Evolutionary conservation across 2,113 vertebrate genomes (phyloP), one percentile per base, ranked within the genome.

Genomic region (Gymnarchus niloticus): DNA sequence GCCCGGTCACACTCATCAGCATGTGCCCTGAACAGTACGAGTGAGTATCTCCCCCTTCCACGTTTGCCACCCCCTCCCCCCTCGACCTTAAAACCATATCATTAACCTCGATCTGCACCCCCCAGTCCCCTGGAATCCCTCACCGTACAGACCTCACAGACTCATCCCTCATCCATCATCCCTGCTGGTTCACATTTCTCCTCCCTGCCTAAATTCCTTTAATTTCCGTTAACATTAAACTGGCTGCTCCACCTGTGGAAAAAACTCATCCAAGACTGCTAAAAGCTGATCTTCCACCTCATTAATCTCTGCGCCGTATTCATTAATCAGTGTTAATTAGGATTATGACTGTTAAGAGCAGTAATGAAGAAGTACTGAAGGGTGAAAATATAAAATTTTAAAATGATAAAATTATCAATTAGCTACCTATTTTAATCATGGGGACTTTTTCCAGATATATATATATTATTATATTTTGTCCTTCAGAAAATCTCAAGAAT

Each of bases 301-400:
- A n/a, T 78, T 48, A 78, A 78, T 78, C 12, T 28, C 80, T 0
- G 14, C n/a, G 19, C 51, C 17, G 28, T 19, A 21, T 81, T 25
- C n/a, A 81, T 81, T 25, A 81, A 25, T 49, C 23, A 25, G 77
- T 81, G 10, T n/a, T 82, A 49, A 56, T 82, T 82, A 82, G 4
- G 28, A 82, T 82, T 82, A 48, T 82, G n/a, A 7, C 25, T 82
- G 51, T 82, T 54, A 28, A 54, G 51, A 52, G 51, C 80, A 54
- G 78, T 51, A 52, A 44, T 52, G 28, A 51, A 48, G 49, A 9
- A 54, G 25, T 23, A 82, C 80, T 19, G n/a, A 82, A 82, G n/a
- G 14, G 51, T 82, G 51, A 52, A 54, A 82, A 81, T 81, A 49
- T 73, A 41, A 10, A 73, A 73, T 73, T 17, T 17, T 37, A 52